These are phyloP conservation scores for Phrynocephalus versicolor DNA, from an alignment of 2,113 vertebrate genomes.

Conservation along the genomic window DNA sequence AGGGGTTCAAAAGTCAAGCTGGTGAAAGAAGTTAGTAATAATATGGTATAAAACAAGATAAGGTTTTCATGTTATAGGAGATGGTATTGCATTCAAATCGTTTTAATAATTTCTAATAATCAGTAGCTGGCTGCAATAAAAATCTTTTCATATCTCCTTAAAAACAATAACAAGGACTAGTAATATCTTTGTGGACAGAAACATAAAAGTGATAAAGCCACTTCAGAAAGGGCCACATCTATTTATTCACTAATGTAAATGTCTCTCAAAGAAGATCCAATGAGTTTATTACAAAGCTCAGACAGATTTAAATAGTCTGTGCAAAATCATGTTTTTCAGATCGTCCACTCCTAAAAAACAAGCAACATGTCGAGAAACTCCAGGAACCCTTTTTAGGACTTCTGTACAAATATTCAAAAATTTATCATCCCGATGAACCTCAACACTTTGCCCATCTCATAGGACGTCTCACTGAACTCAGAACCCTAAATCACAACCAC, in stretches of 20 bases:
- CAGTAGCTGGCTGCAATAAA: no score
- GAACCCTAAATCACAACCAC: slow-evolving; percentile 87
- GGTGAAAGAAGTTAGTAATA: no score
- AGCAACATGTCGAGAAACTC: slow-evolving; percentile 85
- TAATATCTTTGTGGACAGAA: no score
- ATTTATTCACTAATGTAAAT: not conserved
- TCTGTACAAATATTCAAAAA: slow-evolving; percentile 83
- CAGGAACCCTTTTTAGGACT: slow-evolving; percentile 89
- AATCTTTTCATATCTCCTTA: no score
- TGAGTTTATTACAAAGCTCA: not conserved
- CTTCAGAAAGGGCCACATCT: not conserved
- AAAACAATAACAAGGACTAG: no score
- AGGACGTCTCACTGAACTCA: slow-evolving; percentile 87
- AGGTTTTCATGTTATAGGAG: no score
- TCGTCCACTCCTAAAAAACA: slow-evolving; percentile 81
- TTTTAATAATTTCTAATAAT: not conserved
- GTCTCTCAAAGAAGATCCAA: not conserved
- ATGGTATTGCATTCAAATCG: no score
- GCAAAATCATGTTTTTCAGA: slow-evolving; percentile 73
- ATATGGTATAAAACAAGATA: not conserved
- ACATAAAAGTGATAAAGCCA: not conserved
- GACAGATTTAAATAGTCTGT: not conserved
- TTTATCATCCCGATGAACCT: slow-evolving; percentile 77
- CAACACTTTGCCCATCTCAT: slow-evolving; percentile 87
- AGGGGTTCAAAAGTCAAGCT: no score